These are phyloP conservation scores for Platalea minor DNA, from an alignment of 2,797 vertebrate genomes.

Conservation along the genomic window DNA sequence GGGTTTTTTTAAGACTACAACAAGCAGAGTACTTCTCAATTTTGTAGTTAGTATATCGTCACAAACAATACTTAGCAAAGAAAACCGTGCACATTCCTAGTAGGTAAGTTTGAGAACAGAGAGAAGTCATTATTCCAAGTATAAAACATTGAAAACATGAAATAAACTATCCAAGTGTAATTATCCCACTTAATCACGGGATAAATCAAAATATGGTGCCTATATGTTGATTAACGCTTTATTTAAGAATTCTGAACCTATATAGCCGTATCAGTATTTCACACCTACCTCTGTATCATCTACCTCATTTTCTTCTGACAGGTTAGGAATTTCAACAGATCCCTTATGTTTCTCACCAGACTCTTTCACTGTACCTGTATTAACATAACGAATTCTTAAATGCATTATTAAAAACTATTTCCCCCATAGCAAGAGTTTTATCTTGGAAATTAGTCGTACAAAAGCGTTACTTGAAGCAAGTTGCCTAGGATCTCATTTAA, in stretches of 20 bases:
- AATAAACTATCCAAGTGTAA: background rate
- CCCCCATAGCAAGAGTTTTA: constrained; percentile 26
- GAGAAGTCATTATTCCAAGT: background rate
- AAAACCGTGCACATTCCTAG: background rate
- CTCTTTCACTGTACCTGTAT: constrained; percentile 73
- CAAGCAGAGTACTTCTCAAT: background rate
- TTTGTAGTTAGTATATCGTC: background rate
- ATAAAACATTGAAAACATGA: background rate
- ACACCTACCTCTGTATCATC: constrained; percentile 71
- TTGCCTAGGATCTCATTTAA: background rate
- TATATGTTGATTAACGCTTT: background rate
- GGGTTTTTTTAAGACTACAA: background rate
- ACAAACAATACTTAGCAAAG: background rate
- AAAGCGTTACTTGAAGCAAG: background rate
- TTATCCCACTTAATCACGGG: background rate
- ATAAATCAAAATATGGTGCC: background rate
- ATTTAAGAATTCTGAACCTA: constrained; percentile 20
- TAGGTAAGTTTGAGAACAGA: background rate
- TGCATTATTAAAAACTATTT: constrained; percentile 40
- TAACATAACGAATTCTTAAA: constrained; percentile 60
- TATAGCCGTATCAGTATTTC: background rate
- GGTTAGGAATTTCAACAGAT: constrained; percentile 74
- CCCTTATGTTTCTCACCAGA: constrained; percentile 74
- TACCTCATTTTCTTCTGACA: constrained; percentile 77
- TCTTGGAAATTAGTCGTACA: background rate